Conservation (phyloP, 2,113 vertebrate species). For the Amblyopsis rosae region DNA sequence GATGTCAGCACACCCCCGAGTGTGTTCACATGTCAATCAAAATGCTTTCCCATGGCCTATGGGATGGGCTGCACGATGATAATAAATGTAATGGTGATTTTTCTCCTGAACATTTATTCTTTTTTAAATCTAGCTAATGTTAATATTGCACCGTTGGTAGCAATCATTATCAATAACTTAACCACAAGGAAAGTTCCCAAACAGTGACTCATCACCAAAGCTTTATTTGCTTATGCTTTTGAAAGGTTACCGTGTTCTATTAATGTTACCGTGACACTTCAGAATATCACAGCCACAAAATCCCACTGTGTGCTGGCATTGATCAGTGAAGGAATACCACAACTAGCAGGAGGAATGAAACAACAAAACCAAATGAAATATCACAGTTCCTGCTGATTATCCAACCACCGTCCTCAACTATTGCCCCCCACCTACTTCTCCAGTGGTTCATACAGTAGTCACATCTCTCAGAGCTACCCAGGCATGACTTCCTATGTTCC, state of each 20-base stretch:
- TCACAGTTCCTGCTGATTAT: constrained; percentile 9
- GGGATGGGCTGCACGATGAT: no score
- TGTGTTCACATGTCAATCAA: constrained; percentile 1
- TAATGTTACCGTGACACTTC: constrained; percentile 27
- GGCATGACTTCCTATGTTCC: constrained; percentile 50
- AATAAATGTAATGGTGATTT: no score
- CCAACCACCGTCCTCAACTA: constrained; percentile 5
- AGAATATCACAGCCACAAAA: constrained; percentile 45
- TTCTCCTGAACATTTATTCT: no score
- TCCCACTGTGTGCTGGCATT: constrained; percentile 20
- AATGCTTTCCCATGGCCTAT: constrained; percentile 21
- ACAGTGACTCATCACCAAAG: constrained; percentile 21
- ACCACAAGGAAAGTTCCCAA: neutral
- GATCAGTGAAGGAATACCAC: constrained; percentile 20
- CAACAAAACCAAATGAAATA: neutral
- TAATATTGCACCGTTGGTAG: no score
- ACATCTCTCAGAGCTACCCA: constrained; percentile 26
- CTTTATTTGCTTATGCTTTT: constrained; percentile 24
- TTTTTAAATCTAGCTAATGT: no score
- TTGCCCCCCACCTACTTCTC: constrained; percentile 17
- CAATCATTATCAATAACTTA: no score
- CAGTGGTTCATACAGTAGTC: neutral
- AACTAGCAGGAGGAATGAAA: constrained; percentile 8
- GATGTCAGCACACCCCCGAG: constrained; percentile 23
- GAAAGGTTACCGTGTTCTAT: constrained; percentile 38